Conservation (phyloP, 2,797 vertebrate species). For the Muraenolepis orangiensis region DNA sequence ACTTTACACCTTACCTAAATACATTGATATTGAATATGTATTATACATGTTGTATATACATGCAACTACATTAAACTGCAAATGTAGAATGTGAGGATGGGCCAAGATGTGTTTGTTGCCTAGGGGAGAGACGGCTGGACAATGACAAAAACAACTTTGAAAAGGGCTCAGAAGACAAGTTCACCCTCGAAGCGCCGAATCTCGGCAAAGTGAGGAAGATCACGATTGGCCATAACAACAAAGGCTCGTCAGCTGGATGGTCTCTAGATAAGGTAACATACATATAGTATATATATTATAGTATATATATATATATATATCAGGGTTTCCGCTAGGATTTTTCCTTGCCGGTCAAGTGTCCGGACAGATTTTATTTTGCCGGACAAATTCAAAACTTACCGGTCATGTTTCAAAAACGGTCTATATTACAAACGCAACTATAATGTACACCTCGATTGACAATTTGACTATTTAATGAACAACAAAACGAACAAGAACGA, state of each 20-base stretch:
- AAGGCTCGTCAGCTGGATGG: slow-evolving; percentile 93
- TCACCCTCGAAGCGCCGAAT: slow-evolving; percentile 88
- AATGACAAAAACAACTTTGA: slow-evolving; percentile 96
- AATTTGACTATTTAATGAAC: too few relatives aligned
- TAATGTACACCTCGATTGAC: too few relatives aligned
- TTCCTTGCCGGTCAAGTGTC: too few relatives aligned
- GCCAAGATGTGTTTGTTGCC: slow-evolving; percentile 10
- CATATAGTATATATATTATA: neutral
- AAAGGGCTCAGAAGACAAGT: slow-evolving; percentile 90
- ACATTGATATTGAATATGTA: too few relatives aligned
- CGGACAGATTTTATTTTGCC: too few relatives aligned
- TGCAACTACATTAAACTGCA: neutral
- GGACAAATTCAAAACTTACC: too few relatives aligned
- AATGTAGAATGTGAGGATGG: neutral
- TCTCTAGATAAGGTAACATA: slow-evolving; percentile 84
- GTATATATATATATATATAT: neutral
- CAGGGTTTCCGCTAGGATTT: neutral
- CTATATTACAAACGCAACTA: too few relatives aligned
- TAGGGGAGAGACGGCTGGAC: slow-evolving; percentile 87
- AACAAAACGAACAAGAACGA: too few relatives aligned
- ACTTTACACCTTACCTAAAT: too few relatives aligned
- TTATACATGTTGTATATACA: neutral
- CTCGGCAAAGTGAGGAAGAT: slow-evolving; percentile 89
- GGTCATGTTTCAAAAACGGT: too few relatives aligned
- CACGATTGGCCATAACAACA: slow-evolving; percentile 94